phyloP scores from a whole-genome alignment of 2,113 vertebrate genomes.

The Ophiodon elongatus region DNA sequence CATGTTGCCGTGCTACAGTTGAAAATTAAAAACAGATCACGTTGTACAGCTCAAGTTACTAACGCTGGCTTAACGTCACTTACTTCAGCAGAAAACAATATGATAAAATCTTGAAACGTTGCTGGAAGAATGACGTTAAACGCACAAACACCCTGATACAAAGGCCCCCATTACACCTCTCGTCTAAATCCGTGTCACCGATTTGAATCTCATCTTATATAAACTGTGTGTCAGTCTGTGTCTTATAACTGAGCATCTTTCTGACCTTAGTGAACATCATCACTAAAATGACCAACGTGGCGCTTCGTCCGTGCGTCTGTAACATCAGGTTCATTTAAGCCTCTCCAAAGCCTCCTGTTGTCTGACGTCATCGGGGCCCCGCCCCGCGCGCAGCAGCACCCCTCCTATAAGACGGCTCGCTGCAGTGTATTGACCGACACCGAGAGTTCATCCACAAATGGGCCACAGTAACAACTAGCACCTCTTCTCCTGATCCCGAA shows the following conservation, averaged over 20 bases:
- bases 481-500: slow-evolving; percentile 44
- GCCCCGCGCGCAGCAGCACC: too few species aligned
- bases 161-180: too few species aligned
- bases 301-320: not conserved
- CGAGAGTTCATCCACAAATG: slow-evolving; percentile 72
- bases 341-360: not conserved
- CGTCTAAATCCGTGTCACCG: not conserved
- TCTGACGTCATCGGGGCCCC: slow-evolving; percentile 20
- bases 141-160: not conserved
- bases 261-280: not conserved
- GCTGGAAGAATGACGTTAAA: not conserved
- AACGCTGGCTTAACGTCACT: too few species aligned
- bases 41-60: too few species aligned
- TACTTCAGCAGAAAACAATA: too few species aligned
- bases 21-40: too few species aligned
- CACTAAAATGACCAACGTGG: not conserved
- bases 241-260: not conserved
- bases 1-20: too few species aligned
- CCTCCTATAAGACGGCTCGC: too few species aligned
- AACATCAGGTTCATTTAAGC: slow-evolving; percentile 29
- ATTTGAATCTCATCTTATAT: not conserved
- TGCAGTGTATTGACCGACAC: not conserved
- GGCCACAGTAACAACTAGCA: slow-evolving; percentile 76
- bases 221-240: not conserved
- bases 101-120: too few species aligned